Evolutionary conservation across 2,113 vertebrate species (phyloP).

Genomic region (Canis aureus): DNA sequence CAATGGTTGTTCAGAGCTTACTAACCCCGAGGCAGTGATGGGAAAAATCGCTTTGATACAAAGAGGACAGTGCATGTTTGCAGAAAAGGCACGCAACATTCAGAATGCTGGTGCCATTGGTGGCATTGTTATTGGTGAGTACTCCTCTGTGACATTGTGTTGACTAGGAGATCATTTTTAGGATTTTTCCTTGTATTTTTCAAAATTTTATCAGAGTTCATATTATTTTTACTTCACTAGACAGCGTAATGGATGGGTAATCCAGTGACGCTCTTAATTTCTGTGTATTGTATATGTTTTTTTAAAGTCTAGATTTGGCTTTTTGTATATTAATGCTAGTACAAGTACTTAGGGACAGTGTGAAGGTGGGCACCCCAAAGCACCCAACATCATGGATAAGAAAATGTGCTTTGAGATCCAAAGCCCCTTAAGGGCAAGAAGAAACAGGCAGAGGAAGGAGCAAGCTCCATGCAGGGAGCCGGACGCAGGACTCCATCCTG

Average conservation of each 20-base stretch:
- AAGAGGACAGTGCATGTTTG: conserved; percentile 99
- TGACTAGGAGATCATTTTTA: background rate
- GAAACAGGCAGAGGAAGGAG: no score
- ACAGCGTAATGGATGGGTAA: background rate
- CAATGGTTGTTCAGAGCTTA: conserved; percentile 95
- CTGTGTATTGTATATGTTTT: background rate
- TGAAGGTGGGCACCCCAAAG: background rate
- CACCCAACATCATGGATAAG: background rate
- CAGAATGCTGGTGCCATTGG: conserved; percentile 97
- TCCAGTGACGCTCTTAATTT: background rate
- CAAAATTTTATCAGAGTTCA: background rate
- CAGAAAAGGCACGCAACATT: conserved; percentile 97
- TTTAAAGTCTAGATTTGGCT: background rate
- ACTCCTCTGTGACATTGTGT: background rate
- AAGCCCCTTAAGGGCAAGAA: background rate
- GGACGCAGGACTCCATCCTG: no score
- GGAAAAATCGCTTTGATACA: conserved; percentile 97
- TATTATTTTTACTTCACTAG: conserved; percentile 45
- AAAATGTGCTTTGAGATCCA: background rate
- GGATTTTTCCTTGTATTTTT: background rate
- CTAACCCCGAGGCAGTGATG: conserved; percentile 92
- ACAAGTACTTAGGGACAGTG: background rate
- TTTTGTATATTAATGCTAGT: conserved; percentile 17
- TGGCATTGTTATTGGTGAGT: conserved; percentile 97
- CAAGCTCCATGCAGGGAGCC: no score